These are phyloP conservation scores for Hydropotes inermis DNA, from an alignment of 2,113 vertebrate genomes.

Conservation along the genomic window DNA sequence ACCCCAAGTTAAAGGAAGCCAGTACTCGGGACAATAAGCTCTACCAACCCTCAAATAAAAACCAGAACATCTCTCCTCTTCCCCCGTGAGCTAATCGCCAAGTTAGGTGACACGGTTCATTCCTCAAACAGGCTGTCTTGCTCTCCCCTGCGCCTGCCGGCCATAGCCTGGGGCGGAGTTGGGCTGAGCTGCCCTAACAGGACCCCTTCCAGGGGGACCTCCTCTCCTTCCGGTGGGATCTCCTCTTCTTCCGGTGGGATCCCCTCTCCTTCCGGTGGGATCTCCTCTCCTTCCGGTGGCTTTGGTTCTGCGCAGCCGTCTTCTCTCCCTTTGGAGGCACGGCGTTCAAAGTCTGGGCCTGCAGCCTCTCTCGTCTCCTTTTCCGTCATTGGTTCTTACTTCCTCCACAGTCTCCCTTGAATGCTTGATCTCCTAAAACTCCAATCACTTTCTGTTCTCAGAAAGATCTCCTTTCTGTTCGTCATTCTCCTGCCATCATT, in stretches of 20 bases:
- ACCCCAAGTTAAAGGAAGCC: background rate
- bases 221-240: too few relatives aligned
- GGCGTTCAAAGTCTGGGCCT: too few relatives aligned
- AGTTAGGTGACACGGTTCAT: background rate
- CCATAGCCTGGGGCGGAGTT: fast-evolving
- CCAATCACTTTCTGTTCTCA: background rate
- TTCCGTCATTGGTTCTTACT: background rate
- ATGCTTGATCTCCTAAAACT: background rate
- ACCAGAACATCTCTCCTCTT: background rate
- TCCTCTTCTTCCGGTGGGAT: background rate
- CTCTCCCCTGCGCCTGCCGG: background rate
- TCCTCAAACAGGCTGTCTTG: background rate
- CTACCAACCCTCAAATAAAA: background rate
- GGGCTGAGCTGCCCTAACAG: fast-evolving
- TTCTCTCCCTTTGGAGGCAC: background rate
- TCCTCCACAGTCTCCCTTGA: background rate
- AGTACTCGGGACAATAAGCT: background rate
- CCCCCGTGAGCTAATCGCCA: background rate
- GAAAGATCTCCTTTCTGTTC: background rate
- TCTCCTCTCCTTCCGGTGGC: background rate
- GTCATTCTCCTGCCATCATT: background rate
- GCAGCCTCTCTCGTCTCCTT: background rate
- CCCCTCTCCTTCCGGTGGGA: background rate
- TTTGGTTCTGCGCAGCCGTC: background rate
- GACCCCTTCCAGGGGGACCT: background rate